Evolutionary conservation across 2,888 invertebrate genomes (phyloP), one percentile per base, ranked within the genome.

Genomic region (Choreutis nemorana): DNA sequence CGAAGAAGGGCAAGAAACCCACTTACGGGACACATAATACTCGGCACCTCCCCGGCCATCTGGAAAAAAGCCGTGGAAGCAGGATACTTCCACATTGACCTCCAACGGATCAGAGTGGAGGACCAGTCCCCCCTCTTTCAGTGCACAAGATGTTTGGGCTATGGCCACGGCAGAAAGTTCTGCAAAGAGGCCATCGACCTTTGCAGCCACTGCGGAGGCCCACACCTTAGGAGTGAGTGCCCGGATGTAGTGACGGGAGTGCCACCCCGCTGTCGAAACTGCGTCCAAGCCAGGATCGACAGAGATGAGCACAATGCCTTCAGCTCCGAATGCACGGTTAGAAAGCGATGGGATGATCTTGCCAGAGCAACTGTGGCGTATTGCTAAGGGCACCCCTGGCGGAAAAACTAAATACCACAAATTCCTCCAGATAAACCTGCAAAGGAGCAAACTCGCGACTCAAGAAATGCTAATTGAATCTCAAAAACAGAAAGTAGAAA

Each of bases 51-150:
- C 8, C 18, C 18, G 18, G 5, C 18, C 5, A 18, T 18, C 8
- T 18, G 18, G 18, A 18, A 5, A 6, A 5, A 8, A 5, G 5
- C 8, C 5, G 18, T 18, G 5, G 18, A 13, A 5, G 11, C 9
- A 0, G 29, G 21, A 2, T 22, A 3, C 5, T 12, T 32, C 1
- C 29, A 30, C 6, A 27, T 36, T 1, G 35, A 34, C 15, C 12
- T 38, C 2, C 34, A 37, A n/a, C 14, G 27, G 3, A 7, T 31
- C 1, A 14, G 2, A 3, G 37, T 34, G 0, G 27, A n/a, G 3
- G 41, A 41, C 29, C 37, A 41, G 13, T 32, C 41, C 2, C 36
- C 38, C 0, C 26, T 40, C 7, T 23, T 38, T 4, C 37, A 40
- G 23, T 40, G 40, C 16, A 8, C 36, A 2, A 8, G 13, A 1